A percentile compares a stretch with the other conserved stretches of the same genome.
Conservation (phyloP, 23 tunicate species). For the Botrylloides violaceus region DNA sequence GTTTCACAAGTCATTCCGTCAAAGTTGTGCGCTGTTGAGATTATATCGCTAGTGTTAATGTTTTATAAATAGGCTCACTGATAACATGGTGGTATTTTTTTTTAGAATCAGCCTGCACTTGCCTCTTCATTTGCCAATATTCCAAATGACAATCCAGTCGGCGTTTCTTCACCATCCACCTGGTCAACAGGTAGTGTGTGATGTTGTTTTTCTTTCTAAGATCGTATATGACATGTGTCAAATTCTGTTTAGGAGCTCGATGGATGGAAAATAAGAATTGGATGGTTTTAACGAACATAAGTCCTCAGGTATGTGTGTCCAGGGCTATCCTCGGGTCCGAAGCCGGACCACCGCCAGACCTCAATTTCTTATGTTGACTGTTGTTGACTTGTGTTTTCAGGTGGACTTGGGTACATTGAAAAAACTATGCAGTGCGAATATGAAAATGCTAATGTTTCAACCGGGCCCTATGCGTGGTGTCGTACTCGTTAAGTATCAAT, state of each 20-base stretch:
- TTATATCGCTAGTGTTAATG: not conserved
- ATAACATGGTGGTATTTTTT: no score
- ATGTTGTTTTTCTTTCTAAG: not conserved
- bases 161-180: not conserved
- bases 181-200: constrained; percentile 50
- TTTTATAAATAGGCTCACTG: not conserved
- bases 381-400: constrained; percentile 7
- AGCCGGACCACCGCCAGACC: not conserved
- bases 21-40: no score
- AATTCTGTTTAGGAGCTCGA: constrained; percentile 12
- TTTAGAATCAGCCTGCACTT: constrained; percentile 7
- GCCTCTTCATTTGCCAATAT: constrained; percentile 30
- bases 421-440: constrained; percentile 56
- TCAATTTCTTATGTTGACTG: not conserved
- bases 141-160: constrained; percentile 1
- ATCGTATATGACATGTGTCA: not conserved
- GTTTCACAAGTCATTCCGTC: no score
- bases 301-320: constrained; percentile 47
- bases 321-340: not conserved
- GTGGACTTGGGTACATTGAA: constrained; percentile 49
- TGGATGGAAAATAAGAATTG: constrained; percentile 45
- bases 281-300: constrained; percentile 74
- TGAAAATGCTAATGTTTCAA: constrained; percentile 49
- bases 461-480: constrained; percentile 65
- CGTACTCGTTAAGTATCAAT: constrained; percentile 60